Evolutionary conservation across 2,113 vertebrate species (phyloP), one percentile per base, ranked within the genome.

Genomic region (Elanoides forficatus): DNA sequence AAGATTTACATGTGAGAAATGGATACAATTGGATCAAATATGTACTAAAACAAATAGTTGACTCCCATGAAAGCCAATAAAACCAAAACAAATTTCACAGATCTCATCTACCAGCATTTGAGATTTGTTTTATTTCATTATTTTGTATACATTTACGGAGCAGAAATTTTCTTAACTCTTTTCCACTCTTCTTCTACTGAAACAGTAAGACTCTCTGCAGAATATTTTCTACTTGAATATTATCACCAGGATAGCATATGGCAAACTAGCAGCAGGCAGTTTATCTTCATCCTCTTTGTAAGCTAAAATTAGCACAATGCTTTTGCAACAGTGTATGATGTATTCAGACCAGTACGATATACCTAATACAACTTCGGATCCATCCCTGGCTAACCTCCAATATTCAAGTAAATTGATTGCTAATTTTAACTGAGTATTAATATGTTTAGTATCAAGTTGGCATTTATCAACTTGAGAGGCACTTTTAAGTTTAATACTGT

Each of bases 201-300:
- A 98, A 98, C 97, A 98, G 97, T 96, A 96, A 96, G 97, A 98
- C 97, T 97, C 96, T 96, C 97, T 86, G 97, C 97, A 98, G 98
- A 98, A 98, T 99, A 98, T 98, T 98, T 98, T 98, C 97, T 95
- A 98, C 98, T 98, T 97, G 96, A 98, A 99, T 99, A 99, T 98
- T 99, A 99, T 99, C 98, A 97, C 94, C 98, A 96, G 98, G 98
- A 97, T 98, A 98, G 98, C 99, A 99, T 99, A 99, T 99, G 99
- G 99, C 98, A 98, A 98, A 98, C 98, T 98, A 98, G 98, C 98
- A 98, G 98, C 98, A 99, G 98, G 99, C 98, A 99, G 98, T 99
- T 99, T 99, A 99, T 99, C 99, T 99, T 99, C 98, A 99, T 99
- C 99, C 99, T 99, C 99, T 99, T 99, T 99, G 98, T 98, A 98